These are phyloP conservation scores for Nymphalis polychloros DNA, from an alignment of 2,888 invertebrate genomes.

Conservation along the genomic window DNA sequence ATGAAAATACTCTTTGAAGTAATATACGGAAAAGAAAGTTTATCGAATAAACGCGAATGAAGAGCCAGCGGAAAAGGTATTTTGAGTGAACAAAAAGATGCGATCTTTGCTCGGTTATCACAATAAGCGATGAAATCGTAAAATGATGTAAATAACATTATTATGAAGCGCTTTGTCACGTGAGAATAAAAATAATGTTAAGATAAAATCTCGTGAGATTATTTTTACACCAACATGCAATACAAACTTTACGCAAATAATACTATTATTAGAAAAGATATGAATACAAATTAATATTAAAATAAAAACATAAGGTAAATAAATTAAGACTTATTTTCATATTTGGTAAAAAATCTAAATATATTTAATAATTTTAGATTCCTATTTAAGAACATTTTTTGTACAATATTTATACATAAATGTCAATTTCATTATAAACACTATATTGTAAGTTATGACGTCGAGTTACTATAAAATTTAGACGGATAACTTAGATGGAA, in stretches of 20 bases:
- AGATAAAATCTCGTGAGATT: conserved; percentile 11
- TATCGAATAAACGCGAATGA: conserved; percentile 22
- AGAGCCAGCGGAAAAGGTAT: conserved; percentile 21
- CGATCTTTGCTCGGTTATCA: conserved; percentile 27
- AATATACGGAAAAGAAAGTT: conserved; percentile 17
- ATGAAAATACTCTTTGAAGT: conserved; percentile 24
- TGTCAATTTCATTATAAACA: neutral
- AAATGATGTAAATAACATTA: conserved; percentile 31
- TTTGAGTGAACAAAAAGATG: conserved; percentile 29
- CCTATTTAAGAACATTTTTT: too few relatives aligned
- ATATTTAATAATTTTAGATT: too few relatives aligned
- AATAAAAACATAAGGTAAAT: too few relatives aligned
- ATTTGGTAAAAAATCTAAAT: too few relatives aligned
- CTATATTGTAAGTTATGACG: neutral
- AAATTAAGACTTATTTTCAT: too few relatives aligned
- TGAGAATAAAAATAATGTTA: conserved; percentile 10
- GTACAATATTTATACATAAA: too few relatives aligned
- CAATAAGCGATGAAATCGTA: conserved; percentile 30
- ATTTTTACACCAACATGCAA: neutral
- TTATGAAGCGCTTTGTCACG: conserved; percentile 28
- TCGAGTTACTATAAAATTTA: neutral
- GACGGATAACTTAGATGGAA: neutral
- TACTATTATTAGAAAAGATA: neutral
- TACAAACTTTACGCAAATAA: neutral
- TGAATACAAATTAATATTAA: neutral